phyloP scores from a whole-genome alignment of 2,797 vertebrate species.

The Poecilia velifera region DNA sequence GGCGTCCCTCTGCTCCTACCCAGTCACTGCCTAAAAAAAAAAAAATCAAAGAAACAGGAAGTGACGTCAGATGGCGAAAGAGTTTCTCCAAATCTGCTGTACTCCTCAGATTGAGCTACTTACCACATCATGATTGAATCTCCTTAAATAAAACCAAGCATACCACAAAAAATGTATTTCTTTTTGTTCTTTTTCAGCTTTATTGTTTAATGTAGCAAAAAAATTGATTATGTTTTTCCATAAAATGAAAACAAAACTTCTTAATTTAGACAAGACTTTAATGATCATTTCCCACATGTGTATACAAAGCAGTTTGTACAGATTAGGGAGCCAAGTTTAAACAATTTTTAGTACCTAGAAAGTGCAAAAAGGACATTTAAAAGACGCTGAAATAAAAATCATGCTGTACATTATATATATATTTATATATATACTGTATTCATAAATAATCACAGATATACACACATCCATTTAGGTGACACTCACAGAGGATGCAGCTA shows the following conservation, averaged over 20 bases:
- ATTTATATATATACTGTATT: conserved; percentile 72
- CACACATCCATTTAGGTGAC: conserved; percentile 83
- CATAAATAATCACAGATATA: conserved; percentile 93
- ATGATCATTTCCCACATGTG: conserved; percentile 83
- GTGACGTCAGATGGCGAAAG: background rate
- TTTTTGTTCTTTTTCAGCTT: background rate
- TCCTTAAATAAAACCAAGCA: conserved; percentile 52
- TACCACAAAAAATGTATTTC: background rate
- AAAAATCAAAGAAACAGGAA: background rate
- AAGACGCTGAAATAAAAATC: conserved; percentile 86
- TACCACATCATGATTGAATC: background rate
- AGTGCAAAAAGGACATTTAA: conserved; percentile 92
- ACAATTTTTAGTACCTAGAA: conserved; percentile 90
- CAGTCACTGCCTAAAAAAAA: conserved; percentile 42
- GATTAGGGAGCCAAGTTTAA: conserved; percentile 88
- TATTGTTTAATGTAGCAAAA: background rate
- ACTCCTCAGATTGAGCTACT: background rate
- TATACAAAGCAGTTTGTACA: conserved; percentile 96
- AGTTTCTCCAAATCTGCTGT: background rate
- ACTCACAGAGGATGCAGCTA: conserved; percentile 73
- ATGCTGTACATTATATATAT: conserved; percentile 89
- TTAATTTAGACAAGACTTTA: conserved; percentile 81
- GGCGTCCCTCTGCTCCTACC: conserved; percentile 76
- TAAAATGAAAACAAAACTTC: background rate
- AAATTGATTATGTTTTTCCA: background rate